These are phyloP conservation scores for Mylabris phalerata DNA, from an alignment of 1,140 invertebrate genomes.

Conservation along the genomic window DNA sequence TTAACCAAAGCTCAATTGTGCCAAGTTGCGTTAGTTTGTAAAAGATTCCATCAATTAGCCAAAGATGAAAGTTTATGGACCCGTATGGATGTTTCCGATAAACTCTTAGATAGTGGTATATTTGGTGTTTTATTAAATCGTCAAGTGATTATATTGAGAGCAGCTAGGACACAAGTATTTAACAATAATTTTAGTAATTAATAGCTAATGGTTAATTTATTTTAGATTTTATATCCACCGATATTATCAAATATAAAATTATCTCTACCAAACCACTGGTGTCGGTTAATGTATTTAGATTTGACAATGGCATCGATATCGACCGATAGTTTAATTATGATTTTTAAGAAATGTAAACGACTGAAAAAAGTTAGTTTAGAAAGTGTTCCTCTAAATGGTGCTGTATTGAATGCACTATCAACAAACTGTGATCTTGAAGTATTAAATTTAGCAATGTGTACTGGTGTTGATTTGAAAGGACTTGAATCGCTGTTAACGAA, in stretches of 20 bases:
- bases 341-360: slow-evolving; percentile 61
- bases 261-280: slow-evolving; percentile 34
- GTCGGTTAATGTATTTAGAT: slow-evolving; percentile 72
- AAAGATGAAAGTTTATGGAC: slow-evolving; percentile 80
- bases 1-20: slow-evolving; percentile 69
- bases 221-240: slow-evolving; percentile 47
- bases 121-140: slow-evolving; percentile 63
- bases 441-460: slow-evolving; percentile 68
- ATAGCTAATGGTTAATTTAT: slow-evolving; percentile 4
- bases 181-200: not conserved
- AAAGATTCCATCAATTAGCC: slow-evolving; percentile 61
- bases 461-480: slow-evolving; percentile 54
- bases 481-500: slow-evolving; percentile 53
- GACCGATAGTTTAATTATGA: slow-evolving; percentile 49
- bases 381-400: slow-evolving; percentile 57
- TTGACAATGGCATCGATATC: slow-evolving; percentile 70
- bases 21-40: slow-evolving; percentile 61
- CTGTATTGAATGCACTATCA: slow-evolving; percentile 57
- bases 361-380: slow-evolving; percentile 80
- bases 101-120: slow-evolving; percentile 55
- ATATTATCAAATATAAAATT: slow-evolving; percentile 43
- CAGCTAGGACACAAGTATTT: slow-evolving; percentile 45
- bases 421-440: slow-evolving; percentile 60
- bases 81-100: slow-evolving; percentile 69
- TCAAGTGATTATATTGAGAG: slow-evolving; percentile 65